Percentiles rank a stretch among this genome's conserved stretches.
Conservation (phyloP, 2,888 invertebrate genomes). For the Junonia oenone region DNA sequence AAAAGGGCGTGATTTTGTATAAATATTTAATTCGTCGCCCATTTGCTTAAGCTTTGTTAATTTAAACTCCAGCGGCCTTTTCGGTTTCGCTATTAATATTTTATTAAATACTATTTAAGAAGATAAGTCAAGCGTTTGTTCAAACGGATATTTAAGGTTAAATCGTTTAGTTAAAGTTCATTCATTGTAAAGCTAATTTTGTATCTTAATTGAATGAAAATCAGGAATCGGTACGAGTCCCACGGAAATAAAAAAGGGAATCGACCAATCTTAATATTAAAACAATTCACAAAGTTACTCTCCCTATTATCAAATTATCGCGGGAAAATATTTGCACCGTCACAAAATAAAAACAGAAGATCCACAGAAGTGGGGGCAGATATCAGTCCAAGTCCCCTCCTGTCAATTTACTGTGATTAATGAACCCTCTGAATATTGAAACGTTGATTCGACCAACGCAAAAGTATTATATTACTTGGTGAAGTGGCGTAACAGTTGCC, state of each 20-base stretch:
- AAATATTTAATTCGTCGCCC: constrained; percentile 27
- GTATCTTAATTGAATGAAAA: not conserved
- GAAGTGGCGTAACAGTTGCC: constrained; percentile 44
- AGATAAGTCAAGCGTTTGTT: not conserved
- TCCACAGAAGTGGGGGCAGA: constrained; percentile 39
- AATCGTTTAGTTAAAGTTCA: not conserved
- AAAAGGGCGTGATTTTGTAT: constrained; percentile 30
- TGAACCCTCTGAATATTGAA: constrained; percentile 74
- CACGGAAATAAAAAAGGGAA: not conserved
- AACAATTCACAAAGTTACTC: constrained; percentile 24
- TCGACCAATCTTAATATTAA: constrained; percentile 14
- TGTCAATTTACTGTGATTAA: constrained; percentile 77
- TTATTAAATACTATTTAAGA: constrained; percentile 5
- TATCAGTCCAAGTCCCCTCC: constrained; percentile 55
- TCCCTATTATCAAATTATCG: constrained; percentile 40
- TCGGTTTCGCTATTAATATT: constrained; percentile 7
- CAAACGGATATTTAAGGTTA: not conserved
- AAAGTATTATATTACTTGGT: constrained; percentile 68
- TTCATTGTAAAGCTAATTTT: not conserved
- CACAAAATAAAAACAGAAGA: constrained; percentile 43
- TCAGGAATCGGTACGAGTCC: not conserved
- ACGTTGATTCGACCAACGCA: constrained; percentile 69
- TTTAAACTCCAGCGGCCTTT: constrained; percentile 13
- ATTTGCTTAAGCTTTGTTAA: constrained; percentile 22
- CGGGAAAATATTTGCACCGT: constrained; percentile 35